Evolutionary conservation across 2,888 invertebrate genomes (phyloP), one percentile per base, ranked within the genome.

Genomic region (Eledona agricola): DNA sequence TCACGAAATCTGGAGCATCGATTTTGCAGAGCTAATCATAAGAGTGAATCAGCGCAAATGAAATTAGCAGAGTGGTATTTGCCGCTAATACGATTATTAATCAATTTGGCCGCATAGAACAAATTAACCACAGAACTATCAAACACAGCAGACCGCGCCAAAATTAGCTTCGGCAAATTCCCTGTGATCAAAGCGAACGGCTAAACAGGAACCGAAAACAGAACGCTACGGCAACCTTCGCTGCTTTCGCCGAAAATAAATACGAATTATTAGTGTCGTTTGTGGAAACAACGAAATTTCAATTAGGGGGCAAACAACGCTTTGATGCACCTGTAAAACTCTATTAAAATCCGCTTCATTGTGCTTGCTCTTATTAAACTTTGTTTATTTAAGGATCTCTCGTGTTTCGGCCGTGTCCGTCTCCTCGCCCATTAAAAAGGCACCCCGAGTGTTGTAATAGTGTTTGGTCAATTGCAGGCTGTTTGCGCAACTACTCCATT

Each of bases 401-500:
- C 13, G 11, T 13, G 37, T 37, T 37, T 12, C 22, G 20, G 37
- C 22, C 3, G 9, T 20, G 12, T 28, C 19, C 26, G 25, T 17
- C 13, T 19, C 19, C 42, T n/a, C 19, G 10, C 26, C 25, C 23
- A 38, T 38, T 38, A 51, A 45, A 51, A 51, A 43, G 51, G 22
- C 51, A 45, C 40, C 35, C 16, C 42, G 35, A 35, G 47, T 40
- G 53, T 40, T 29, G 19, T 51, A 51, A 51, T 38, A 51, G 50
- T 38, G 50, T 45, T 37, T 46, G 51, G 47, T 51, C 51, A 51
- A 42, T 47, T 40, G 42, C 47, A 34, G 29, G 12, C 12, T 55
- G 46, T 55, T 51, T 55, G 37, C 20, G 46, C 51, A 55, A 51
- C 42, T 23, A 54, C 51, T 51, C 40, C 38, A 47, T 43, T 51